Conservation (phyloP, 2,113 vertebrate species). For the Megalops atlanticus region DNA sequence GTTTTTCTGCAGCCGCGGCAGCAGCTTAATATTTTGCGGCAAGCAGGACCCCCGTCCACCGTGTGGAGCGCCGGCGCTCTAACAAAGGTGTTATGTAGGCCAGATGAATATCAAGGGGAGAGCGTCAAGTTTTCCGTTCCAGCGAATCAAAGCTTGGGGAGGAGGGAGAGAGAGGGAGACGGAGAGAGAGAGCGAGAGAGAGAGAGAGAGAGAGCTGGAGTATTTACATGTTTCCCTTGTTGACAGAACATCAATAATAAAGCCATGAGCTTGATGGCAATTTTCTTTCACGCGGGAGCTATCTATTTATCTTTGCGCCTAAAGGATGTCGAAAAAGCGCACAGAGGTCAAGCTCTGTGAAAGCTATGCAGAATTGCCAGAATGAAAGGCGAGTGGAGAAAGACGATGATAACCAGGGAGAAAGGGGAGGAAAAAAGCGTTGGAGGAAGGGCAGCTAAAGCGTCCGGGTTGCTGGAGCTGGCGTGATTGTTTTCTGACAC, state of each 20-base stretch:
- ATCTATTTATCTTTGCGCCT: slow-evolving; percentile 50
- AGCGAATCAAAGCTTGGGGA: background rate
- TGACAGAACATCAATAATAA: slow-evolving; percentile 44
- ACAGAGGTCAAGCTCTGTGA: slow-evolving; percentile 34
- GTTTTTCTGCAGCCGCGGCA: background rate
- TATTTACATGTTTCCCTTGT: slow-evolving; percentile 41
- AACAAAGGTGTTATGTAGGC: slow-evolving; percentile 26
- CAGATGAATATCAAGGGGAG: slow-evolving; percentile 21
- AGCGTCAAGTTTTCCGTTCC: background rate
- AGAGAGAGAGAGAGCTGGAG: background rate
- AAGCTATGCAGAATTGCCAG: slow-evolving; percentile 43
- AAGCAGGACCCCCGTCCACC: background rate
- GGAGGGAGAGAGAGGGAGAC: background rate
- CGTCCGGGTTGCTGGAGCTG: slow-evolving; percentile 40
- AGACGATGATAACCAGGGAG: background rate
- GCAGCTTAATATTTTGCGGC: background rate
- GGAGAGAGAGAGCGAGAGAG: background rate
- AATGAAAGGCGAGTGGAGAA: slow-evolving; percentile 33
- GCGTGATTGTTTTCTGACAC: slow-evolving; percentile 60
- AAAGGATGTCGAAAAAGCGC: slow-evolving; percentile 50
- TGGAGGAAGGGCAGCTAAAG: slow-evolving; percentile 34
- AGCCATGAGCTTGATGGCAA: slow-evolving; percentile 52
- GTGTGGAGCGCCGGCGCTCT: background rate
- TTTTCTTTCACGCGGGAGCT: slow-evolving; percentile 57
- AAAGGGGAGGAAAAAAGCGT: slow-evolving; percentile 28